phyloP scores from a whole-genome alignment of 64 coral and sea anemone genomes.

The Acropora tenuis region DNA sequence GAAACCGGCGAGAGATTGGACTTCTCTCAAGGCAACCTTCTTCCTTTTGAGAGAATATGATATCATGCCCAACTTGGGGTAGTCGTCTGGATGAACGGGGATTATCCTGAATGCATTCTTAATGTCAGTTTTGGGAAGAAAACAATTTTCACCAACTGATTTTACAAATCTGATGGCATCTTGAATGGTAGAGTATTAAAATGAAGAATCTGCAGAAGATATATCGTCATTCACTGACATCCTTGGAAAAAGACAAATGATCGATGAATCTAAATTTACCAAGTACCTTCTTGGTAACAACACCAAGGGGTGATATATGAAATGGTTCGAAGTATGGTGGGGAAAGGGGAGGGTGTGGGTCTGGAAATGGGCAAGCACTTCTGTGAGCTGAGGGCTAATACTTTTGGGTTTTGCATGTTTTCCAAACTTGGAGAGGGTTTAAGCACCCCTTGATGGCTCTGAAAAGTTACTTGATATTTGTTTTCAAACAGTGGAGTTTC shows the following conservation, averaged over 20 bases:
- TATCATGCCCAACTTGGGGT: constrained; percentile 13
- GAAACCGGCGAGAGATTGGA: constrained; percentile 47
- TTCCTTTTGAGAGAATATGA: constrained; percentile 32
- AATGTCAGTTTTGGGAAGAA: constrained; percentile 55
- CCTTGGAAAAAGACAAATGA: constrained; percentile 16
- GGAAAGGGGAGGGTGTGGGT: not conserved
- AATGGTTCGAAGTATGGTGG: not conserved
- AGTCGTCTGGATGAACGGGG: constrained; percentile 28
- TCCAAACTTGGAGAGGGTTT: constrained; percentile 12
- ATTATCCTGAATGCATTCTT: constrained; percentile 65
- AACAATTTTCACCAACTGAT: constrained; percentile 2
- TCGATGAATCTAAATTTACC: constrained; percentile 48
- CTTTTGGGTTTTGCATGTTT: not conserved
- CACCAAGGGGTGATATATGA: constrained; percentile 14
- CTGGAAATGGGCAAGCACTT: not conserved
- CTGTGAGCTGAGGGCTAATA: not conserved
- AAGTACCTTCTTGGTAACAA: constrained; percentile 35
- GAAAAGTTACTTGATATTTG: not conserved
- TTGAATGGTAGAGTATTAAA: constrained; percentile 22
- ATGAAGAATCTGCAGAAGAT: not conserved
- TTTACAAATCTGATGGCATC: constrained; percentile 25
- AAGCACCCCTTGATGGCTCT: not conserved
- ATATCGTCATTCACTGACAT: constrained; percentile 44
- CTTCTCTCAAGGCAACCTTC: constrained; percentile 35
- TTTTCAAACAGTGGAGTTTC: not conserved